Conservation (phyloP, 2,888 invertebrate genomes). For the Adineta ricciae region DNA sequence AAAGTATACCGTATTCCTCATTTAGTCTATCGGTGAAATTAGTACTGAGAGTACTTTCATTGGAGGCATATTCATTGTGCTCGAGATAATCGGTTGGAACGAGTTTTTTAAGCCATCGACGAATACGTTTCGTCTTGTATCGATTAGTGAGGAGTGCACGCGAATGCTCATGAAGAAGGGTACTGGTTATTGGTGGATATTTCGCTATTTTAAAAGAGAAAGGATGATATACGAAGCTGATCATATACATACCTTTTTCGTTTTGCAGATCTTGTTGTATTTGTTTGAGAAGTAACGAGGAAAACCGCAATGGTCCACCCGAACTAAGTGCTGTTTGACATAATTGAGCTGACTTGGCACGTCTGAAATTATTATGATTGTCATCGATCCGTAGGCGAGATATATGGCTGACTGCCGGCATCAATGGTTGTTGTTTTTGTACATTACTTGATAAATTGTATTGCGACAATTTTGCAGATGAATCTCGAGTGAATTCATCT, state of each 20-base stretch:
- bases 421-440: neutral
- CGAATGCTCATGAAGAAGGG: neutral
- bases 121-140: slow-evolving; percentile 8
- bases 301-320: neutral
- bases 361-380: neutral
- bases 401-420: neutral
- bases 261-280: neutral
- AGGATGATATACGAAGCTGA: neutral
- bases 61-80: neutral
- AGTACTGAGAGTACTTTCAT: neutral
- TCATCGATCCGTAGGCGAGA: neutral
- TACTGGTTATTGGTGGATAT: neutral
- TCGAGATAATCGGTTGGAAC: neutral
- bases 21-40: neutral
- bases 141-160: neutral
- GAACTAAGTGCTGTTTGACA: neutral
- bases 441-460: neutral
- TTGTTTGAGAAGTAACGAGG: neutral
- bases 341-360: neutral
- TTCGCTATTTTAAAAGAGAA: neutral
- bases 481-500: neutral
- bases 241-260: neutral
- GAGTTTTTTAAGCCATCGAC: neutral
- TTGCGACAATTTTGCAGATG: neutral
- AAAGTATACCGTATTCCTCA: neutral